Evolutionary conservation across 2,797 vertebrate species (phyloP).

Genomic region (Phrynocephalus forsythii): DNA sequence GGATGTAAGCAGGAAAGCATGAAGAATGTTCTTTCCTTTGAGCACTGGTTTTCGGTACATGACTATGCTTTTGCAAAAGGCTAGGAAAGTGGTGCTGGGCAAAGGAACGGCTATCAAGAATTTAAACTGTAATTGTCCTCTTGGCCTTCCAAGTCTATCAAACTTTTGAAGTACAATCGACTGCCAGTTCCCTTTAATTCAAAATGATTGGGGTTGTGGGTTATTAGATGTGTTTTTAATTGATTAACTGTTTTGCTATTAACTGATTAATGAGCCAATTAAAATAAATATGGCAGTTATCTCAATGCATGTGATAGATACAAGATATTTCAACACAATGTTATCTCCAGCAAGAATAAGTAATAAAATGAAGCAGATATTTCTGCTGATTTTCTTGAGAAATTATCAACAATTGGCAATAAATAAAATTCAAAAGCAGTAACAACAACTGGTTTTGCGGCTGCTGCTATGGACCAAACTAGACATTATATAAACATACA

Average conservation of each 20-base stretch:
- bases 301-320: constrained; percentile 31
- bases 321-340: constrained; percentile 15
- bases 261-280: constrained; percentile 46
- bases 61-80: not conserved
- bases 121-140: not conserved
- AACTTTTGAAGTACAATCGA: not conserved
- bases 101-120: fast-evolving
- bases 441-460: not conserved
- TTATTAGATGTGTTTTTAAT: constrained; percentile 32
- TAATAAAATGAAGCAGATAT: not conserved
- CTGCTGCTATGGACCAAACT: not conserved
- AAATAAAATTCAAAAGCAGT: not conserved
- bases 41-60: not conserved
- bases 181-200: constrained; percentile 14
- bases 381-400: not conserved
- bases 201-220: constrained; percentile 29
- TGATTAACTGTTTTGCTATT: constrained; percentile 46
- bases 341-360: constrained; percentile 9
- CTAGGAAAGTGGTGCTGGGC: not conserved
- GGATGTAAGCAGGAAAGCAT: not conserved
- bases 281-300: constrained; percentile 43
- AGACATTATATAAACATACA: not conserved
- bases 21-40: not conserved
- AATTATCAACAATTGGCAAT: not conserved
- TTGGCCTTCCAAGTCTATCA: not conserved